Evolutionary conservation across 2,888 invertebrate species (phyloP).

Genomic region (Spodoptera picta): DNA sequence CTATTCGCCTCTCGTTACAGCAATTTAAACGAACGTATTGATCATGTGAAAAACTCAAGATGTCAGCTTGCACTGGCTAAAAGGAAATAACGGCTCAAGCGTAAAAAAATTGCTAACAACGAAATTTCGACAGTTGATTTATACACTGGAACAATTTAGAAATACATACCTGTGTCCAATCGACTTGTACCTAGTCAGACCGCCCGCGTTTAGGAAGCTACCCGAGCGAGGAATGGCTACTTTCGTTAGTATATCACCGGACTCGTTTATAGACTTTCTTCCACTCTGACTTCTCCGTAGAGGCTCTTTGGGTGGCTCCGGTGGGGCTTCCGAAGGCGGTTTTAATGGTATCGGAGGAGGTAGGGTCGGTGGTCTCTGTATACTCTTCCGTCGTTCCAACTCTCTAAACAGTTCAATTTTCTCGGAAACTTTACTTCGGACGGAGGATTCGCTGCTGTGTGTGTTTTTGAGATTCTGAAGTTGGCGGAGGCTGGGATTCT

Average conservation of each 20-base stretch:
- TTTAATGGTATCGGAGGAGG: slow-evolving; percentile 85
- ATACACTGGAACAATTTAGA: slow-evolving; percentile 60
- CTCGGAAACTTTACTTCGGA: slow-evolving; percentile 85
- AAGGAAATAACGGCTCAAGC: slow-evolving; percentile 71
- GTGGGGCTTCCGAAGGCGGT: slow-evolving; percentile 68
- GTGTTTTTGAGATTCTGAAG: slow-evolving; percentile 62
- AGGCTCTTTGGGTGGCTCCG: slow-evolving; percentile 75
- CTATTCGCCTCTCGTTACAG: slow-evolving; percentile 71
- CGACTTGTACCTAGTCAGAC: slow-evolving; percentile 93
- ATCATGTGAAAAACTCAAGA: slow-evolving; percentile 68
- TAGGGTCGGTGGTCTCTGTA: slow-evolving; percentile 83
- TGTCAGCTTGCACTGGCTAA: slow-evolving; percentile 65
- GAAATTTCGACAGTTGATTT: slow-evolving; percentile 60
- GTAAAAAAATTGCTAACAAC: slow-evolving; percentile 64
- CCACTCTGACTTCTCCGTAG: slow-evolving; percentile 84
- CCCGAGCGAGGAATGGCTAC: slow-evolving; percentile 95
- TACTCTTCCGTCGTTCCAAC: slow-evolving; percentile 81
- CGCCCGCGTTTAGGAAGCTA: slow-evolving; percentile 95
- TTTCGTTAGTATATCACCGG: slow-evolving; percentile 95
- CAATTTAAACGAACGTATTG: slow-evolving; percentile 67
- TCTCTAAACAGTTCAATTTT: slow-evolving; percentile 86
- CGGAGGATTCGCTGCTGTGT: slow-evolving; percentile 81
- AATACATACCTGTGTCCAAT: slow-evolving; percentile 89
- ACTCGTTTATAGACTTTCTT: slow-evolving; percentile 86
- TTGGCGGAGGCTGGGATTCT: slow-evolving; percentile 61